A percentile compares a stretch with the other conserved stretches of the same genome.
Conservation (phyloP, 2,797 vertebrate genomes). For the Parotocinclus haroldoi region DNA sequence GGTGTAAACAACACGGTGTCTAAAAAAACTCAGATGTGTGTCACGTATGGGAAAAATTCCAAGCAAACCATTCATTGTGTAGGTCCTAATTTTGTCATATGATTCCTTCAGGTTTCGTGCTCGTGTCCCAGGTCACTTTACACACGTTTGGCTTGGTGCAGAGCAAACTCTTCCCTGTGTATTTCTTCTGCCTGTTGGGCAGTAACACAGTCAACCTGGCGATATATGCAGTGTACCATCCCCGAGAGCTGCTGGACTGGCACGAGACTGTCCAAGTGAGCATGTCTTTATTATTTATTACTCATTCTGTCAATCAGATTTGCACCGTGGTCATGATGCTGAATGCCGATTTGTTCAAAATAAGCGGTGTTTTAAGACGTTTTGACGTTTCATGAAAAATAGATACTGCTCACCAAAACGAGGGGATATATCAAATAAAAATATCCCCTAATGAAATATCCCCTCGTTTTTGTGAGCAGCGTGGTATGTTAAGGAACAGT, state of each 20-base stretch:
- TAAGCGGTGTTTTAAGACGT: no score
- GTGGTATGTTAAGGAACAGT: no score
- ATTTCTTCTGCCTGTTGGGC: slow-evolving; percentile 75
- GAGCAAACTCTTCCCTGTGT: slow-evolving; percentile 83
- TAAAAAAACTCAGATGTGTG: no score
- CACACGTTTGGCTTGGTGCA: slow-evolving; percentile 86
- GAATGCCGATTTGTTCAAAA: no score
- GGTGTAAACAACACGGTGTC: no score
- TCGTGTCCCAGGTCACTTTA: slow-evolving; percentile 69
- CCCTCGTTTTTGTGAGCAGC: no score
- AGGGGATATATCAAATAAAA: no score
- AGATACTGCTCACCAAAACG: no score
- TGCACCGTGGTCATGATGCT: no score
- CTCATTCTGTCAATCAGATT: background rate
- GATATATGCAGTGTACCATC: slow-evolving; percentile 72
- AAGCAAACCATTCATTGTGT: background rate
- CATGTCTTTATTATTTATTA: background rate
- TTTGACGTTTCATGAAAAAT: no score
- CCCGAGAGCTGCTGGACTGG: slow-evolving; percentile 73
- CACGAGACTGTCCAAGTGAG: slow-evolving; percentile 77
- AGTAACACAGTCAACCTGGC: slow-evolving; percentile 73
- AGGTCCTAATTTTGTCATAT: background rate
- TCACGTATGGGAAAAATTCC: no score
- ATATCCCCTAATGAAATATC: no score
- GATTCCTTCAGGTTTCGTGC: slow-evolving; percentile 70